phyloP scores from a whole-genome alignment of 2,888 invertebrate genomes.

The Papilio elwesi region DNA sequence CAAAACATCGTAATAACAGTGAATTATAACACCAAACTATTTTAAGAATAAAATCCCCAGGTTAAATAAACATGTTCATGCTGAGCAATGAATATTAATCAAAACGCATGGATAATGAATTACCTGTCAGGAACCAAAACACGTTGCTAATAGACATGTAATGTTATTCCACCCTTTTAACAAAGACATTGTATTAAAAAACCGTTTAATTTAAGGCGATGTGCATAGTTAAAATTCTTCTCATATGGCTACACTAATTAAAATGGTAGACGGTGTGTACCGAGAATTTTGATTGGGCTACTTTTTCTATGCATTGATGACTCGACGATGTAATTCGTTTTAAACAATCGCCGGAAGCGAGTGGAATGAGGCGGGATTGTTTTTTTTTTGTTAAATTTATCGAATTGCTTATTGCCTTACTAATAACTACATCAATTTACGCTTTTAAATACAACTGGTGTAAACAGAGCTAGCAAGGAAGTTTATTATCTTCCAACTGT shows the following conservation, averaged over 20 bases:
- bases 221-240: constrained; percentile 22
- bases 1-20: too few species aligned
- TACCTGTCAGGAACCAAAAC: constrained; percentile 8
- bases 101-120: constrained; percentile 19
- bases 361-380: constrained; percentile 22
- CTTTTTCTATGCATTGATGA: constrained; percentile 29
- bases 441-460: not conserved
- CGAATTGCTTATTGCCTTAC: constrained; percentile 11
- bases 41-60: not conserved
- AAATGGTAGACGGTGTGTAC: constrained; percentile 24
- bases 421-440: not conserved
- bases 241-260: constrained; percentile 34
- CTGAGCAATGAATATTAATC: constrained; percentile 7
- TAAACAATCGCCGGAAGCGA: constrained; percentile 40
- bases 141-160: constrained; percentile 20
- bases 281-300: constrained; percentile 34
- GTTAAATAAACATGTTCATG: constrained; percentile 12
- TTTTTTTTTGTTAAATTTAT: constrained; percentile 11
- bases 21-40: not conserved
- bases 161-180: constrained; percentile 22
- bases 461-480: not conserved
- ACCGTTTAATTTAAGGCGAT: constrained; percentile 14
- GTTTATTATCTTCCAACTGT: too few species aligned
- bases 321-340: constrained; percentile 6
- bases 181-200: constrained; percentile 25